Base-by-base conservation (phyloP, 1,140 invertebrate genomes). In the Proales similis region DNA sequence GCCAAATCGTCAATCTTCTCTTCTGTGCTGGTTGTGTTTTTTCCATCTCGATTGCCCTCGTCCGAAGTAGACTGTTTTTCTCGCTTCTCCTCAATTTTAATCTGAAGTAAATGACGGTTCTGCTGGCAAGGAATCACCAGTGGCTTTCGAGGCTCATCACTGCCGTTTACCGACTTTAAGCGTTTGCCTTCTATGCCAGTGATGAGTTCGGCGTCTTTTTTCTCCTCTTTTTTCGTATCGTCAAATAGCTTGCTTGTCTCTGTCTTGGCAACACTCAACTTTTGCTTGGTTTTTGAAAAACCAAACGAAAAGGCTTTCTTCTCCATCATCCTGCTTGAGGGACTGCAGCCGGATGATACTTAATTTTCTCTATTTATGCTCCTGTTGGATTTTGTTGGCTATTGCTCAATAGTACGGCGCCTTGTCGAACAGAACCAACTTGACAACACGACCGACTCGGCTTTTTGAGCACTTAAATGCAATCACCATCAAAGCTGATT, bases 221-320 rank as follows among this genome's bases (percentile, higher is more conserved):
- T 19, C 6, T 3, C 11, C 2, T 57, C 19, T n/a, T 1, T 11
- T n/a, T 42, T 24, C 20, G 27, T 39, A 9, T 57, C 51, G 14
- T 57, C 36, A n/a, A n/a, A n/a, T n/a, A n/a, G n/a, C 6, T 9
- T 7, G 20, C 39, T 42, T 17, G 36, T 27, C 20, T 57, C n/a
- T 9, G 36, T 26, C n/a, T 57, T 36, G 20, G 45, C 36, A 20
- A 57, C 30, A 30, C 30, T 24, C 4, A 42, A 29, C 32, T 57
- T 57, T 42, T 57, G 51, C 14, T 57, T 57, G 24, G 51, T 57
- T 24, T 57, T 57, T 12, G 51, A 57, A 57, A 57, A 57, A 26
- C 51, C 51, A 36, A 57, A 57, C 33, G 51, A 57, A 57, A 57
- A 57, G 2, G 36, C 20, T 17, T 22, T 57, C 36, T 57, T 57